phyloP scores from a whole-genome alignment of 2,113 vertebrate species.

The Sorex araneus region DNA sequence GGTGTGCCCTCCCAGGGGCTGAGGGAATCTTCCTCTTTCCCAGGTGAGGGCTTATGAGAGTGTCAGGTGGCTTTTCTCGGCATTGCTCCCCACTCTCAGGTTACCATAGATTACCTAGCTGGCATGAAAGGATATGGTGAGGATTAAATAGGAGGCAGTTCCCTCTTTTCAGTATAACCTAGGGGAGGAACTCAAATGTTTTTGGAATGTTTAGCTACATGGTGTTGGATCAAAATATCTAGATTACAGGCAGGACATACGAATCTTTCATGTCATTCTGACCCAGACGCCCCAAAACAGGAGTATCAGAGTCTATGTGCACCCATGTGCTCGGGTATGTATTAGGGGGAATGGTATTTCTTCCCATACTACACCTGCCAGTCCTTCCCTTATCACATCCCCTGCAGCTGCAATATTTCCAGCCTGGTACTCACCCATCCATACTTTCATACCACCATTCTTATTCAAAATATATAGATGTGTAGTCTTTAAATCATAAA shows the following conservation, averaged over 20 bases:
- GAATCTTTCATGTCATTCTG: not conserved
- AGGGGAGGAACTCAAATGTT: not conserved
- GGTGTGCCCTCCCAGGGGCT: not conserved
- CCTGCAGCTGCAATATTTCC: not conserved
- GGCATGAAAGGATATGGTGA: not conserved
- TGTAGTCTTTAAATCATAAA: not conserved
- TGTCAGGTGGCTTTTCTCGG: not conserved
- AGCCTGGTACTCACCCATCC: not conserved
- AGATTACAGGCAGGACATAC: not conserved
- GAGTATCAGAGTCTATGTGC: not conserved
- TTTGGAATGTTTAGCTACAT: not conserved
- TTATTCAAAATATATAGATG: not conserved
- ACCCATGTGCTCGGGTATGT: not conserved
- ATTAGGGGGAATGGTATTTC: not conserved
- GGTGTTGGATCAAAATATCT: conserved; percentile 10
- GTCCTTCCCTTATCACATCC: no score
- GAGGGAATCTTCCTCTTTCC: not conserved
- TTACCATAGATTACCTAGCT: not conserved
- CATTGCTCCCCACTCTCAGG: not conserved
- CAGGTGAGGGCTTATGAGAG: not conserved
- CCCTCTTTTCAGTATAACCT: not conserved
- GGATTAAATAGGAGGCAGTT: not conserved
- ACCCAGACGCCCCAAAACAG: not conserved
- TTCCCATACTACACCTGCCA: not conserved
- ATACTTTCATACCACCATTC: not conserved